Evolutionary conservation across 1,140 invertebrate genomes (phyloP), one percentile per base, ranked within the genome.

Genomic region (Spodoptera litura): DNA sequence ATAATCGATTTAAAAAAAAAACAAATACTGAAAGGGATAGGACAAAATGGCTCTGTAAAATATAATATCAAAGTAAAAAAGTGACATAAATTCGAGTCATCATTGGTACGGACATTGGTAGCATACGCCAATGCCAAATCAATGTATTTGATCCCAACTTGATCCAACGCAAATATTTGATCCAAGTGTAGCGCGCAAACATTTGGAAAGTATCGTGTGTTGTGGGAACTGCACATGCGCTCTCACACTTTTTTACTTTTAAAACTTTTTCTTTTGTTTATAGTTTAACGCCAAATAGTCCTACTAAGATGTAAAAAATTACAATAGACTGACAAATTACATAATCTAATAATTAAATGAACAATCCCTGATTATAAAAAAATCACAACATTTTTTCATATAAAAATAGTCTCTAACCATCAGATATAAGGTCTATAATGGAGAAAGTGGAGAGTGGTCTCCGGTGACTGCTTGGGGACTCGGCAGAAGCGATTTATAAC

Each of bases 81-180:
- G 10, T 31, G 35, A 13, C 15, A 49, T 15, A 10, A 13, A 27
- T 38, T 27, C 35, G 73, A 75, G 59, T 64, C 52, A 6, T 25
- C 25, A 51, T 20, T 75, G 62, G 73, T 75, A 35, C n/a, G 0
- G 49, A 0, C 62, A n/a, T 51, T 35, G 20, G 27, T 35, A 70
- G 51, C 62, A 72, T 86, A 86, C 83, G 87, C 79, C 75, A 85
- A 86, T 83, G 87, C 79, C 75, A 85, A 82, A 87, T 87, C 84
- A 87, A 83, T 84, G 88, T 88, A 87, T 87, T 87, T 85, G 85
- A 90, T 90, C 84, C 82, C 78, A 73, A 80, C 80, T 78, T 80
- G 75, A 84, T 86, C 78, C 74, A 84, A 80, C 83, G 85, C 83
- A 87, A 83, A 87, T 87, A 87, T 87, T 87, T 84, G 84, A 89